phyloP scores from a whole-genome alignment of 2,888 invertebrate species.

The Caenorhabditis afra region DNA sequence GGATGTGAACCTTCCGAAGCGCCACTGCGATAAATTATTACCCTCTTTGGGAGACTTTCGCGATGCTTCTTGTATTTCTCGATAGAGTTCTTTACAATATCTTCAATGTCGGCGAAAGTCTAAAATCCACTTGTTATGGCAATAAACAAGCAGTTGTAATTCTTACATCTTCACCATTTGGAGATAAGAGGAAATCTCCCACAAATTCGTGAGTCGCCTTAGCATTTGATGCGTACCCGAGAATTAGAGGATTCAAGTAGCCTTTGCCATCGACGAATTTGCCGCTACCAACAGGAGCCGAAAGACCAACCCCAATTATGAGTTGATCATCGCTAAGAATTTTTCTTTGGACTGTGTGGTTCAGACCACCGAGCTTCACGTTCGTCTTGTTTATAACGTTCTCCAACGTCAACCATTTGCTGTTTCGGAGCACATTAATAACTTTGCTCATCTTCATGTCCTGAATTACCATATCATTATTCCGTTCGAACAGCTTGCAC shows the following conservation, averaged over 20 bases:
- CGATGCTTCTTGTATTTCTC: conserved; percentile 21
- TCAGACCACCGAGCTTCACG: conserved; percentile 74
- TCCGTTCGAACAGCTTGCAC: conserved; percentile 33
- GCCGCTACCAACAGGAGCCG: conserved; percentile 24
- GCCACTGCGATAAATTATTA: conserved; percentile 72
- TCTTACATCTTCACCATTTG: conserved; percentile 32
- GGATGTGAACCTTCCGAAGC: conserved; percentile 64
- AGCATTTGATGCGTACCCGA: conserved; percentile 68
- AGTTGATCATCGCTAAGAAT: conserved; percentile 48
- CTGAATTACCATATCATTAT: conserved; percentile 30
- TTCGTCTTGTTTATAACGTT: conserved; percentile 74
- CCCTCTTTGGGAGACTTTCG: conserved; percentile 43
- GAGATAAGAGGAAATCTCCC: conserved; percentile 64
- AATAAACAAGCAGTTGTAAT: not conserved
- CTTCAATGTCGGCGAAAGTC: conserved; percentile 34
- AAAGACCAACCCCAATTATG: conserved; percentile 33
- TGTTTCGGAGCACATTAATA: conserved; percentile 27
- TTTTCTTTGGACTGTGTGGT: conserved; percentile 60
- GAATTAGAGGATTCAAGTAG: conserved; percentile 16
- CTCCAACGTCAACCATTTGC: conserved; percentile 65
- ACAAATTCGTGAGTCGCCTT: conserved; percentile 60
- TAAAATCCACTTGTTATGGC: not conserved
- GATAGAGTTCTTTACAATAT: conserved; percentile 11
- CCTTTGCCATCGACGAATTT: not conserved
- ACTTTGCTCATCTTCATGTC: conserved; percentile 42